Evolutionary conservation across 37 sponge, comb jelly and placozoan genomes (phyloP), one percentile per base, ranked within the genome.

Genomic region (Cliona cf. orientalis): DNA sequence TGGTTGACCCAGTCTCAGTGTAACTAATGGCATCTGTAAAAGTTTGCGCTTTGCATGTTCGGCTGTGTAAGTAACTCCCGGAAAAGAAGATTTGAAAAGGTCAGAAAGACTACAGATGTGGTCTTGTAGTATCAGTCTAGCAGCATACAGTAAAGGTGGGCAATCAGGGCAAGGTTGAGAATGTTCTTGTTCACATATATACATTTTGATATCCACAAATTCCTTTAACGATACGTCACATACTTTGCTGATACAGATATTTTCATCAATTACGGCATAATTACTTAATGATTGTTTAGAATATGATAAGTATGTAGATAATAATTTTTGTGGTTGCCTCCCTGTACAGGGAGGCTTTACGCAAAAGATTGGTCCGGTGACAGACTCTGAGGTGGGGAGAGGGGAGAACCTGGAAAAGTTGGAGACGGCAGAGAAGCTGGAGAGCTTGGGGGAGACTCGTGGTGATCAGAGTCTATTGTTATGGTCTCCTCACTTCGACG

Each of bases 1-100:
- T 63, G 65, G 65, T 31, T 63, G 7, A 63, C 65, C 65, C 11
- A 49, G 42, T 9, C 58, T 26, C 28, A 73, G 22, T 14, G 34
- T 49, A 5, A 45, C 49, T 31, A 46, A 36, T 25, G 74, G 74
- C 46, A 73, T 73, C 19, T 73, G 58, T 34, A 73, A 49, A 49
- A 73, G 53, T 5, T 5, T 31, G 6, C 74, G 44, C 6, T 49
- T 3, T 46, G 72, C 72, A 72, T 72, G 26, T 45, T 73, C 49
- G 28, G 45, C 31, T 29, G 31, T 49, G 49, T 73, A 73, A 29
- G 46, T 73, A 45, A 73, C 44, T 35, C 37, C 38, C 42, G 34
- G 74, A 73, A 49, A 45, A 46, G 55, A 28, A 28, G 37, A 37
- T 45, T 36, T 73, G 32, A 73, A 73, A 29, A 36, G 37, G n/a